Evolutionary conservation across 1,140 invertebrate species (phyloP).

Genomic region (Aphelinus atriplicis): DNA sequence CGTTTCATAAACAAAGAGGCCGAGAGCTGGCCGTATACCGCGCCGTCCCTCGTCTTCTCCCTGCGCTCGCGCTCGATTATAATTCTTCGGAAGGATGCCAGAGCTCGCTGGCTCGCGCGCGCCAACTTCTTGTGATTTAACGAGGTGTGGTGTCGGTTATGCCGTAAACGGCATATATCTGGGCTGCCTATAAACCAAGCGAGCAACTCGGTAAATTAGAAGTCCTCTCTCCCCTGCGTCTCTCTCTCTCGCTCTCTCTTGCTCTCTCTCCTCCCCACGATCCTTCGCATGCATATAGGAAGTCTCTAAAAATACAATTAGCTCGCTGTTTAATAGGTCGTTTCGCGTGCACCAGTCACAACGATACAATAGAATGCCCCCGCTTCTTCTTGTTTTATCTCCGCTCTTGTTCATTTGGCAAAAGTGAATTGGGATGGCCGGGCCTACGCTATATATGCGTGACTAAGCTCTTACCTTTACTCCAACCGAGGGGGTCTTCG

Average conservation of each 20-base stretch:
- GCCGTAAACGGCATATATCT: constrained; percentile 55
- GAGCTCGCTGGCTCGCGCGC: too few relatives aligned
- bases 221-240: constrained; percentile 31
- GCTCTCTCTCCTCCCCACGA: constrained; percentile 9
- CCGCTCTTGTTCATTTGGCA: not conserved
- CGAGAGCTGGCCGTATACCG: too few relatives aligned
- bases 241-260: not conserved
- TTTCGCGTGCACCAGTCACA: constrained; percentile 17
- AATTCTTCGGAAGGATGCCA: constrained; percentile 47
- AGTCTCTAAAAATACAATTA: constrained; percentile 62
- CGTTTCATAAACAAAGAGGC: constrained; percentile 8
- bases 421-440: too few relatives aligned
- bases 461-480: too few relatives aligned
- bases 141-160: constrained; percentile 62
- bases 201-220: constrained; percentile 60
- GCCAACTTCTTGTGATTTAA: constrained; percentile 57
- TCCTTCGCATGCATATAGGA: constrained; percentile 46
- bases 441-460: too few relatives aligned
- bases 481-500: too few relatives aligned
- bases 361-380: constrained; percentile 19
- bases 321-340: constrained; percentile 56
- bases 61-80: constrained; percentile 42
- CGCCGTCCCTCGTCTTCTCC: too few relatives aligned
- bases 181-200: constrained; percentile 58
- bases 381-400: not conserved